Conservation (phyloP, 2,797 vertebrate species). For the Rhinoraja longicauda region DNA sequence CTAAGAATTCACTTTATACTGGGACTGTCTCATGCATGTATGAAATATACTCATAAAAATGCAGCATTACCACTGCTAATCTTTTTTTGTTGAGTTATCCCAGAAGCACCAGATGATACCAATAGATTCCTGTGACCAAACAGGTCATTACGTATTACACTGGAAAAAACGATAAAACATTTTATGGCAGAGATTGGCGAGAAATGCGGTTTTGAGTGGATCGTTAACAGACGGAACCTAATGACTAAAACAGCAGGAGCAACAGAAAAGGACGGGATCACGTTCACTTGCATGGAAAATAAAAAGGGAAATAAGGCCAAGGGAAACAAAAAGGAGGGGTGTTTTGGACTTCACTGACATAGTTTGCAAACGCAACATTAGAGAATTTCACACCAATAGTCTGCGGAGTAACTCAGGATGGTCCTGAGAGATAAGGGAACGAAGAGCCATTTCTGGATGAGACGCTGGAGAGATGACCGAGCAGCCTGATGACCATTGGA, state of each 20-base stretch:
- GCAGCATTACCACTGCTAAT: background rate
- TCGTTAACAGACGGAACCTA: background rate
- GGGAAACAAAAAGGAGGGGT: background rate
- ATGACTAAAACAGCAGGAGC: slow-evolving; percentile 8
- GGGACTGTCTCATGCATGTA: background rate
- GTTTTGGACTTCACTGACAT: background rate
- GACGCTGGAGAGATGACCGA: too few species aligned
- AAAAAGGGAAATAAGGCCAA: background rate
- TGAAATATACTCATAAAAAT: slow-evolving; percentile 19
- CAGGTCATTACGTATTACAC: background rate
- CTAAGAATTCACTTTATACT: background rate
- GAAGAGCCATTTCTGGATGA: background rate
- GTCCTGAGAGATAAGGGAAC: too few species aligned
- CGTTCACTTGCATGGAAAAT: background rate
- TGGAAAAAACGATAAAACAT: slow-evolving; percentile 6
- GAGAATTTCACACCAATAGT: background rate
- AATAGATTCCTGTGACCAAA: background rate
- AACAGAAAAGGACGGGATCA: background rate
- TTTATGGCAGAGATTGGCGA: background rate
- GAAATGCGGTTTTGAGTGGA: background rate
- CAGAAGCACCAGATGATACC: background rate
- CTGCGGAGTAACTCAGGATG: too few species aligned
- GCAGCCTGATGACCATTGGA: background rate
- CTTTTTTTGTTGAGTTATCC: background rate
- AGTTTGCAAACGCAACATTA: background rate